phyloP scores from a whole-genome alignment of 2,797 vertebrate species.

The Alexandromys oeconomus region DNA sequence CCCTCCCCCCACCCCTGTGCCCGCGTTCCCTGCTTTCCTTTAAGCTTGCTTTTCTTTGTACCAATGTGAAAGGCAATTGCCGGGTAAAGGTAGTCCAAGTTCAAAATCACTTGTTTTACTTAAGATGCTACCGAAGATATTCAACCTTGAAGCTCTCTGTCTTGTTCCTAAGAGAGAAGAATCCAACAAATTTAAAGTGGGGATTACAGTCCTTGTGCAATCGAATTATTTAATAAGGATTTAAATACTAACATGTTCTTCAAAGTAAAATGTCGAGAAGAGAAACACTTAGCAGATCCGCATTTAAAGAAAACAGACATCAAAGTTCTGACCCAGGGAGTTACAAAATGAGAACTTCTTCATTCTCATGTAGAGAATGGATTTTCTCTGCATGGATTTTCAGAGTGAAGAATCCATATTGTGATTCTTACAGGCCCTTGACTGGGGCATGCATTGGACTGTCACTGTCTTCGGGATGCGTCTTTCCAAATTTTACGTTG shows the following conservation, averaged over 20 bases:
- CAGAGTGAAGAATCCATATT: not conserved
- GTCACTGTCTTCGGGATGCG: not conserved
- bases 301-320: not conserved
- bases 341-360: not conserved
- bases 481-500: not conserved
- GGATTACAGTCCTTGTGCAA: not conserved
- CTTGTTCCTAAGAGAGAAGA: constrained; percentile 42
- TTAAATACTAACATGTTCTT: constrained; percentile 34
- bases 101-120: constrained; percentile 38
- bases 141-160: constrained; percentile 20
- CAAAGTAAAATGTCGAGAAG: constrained; percentile 45
- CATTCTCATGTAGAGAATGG: not conserved
- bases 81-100: constrained; percentile 17
- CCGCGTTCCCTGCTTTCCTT: not conserved
- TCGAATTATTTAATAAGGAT: constrained; percentile 7
- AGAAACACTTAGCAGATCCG: constrained; percentile 16
- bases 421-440: not conserved
- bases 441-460: not conserved
- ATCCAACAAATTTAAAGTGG: constrained; percentile 41
- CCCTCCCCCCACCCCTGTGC: not conserved
- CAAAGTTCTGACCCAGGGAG: not conserved
- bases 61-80: not conserved
- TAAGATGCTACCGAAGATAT: constrained; percentile 16
- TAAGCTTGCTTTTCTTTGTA: constrained; percentile 3
- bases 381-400: not conserved